A percentile compares a stretch with the other conserved stretches of the same genome.
phyloP scores from a whole-genome alignment of 30 jellyfish, hydroid and myxozoan species.

The Rhopilema esculentum region DNA sequence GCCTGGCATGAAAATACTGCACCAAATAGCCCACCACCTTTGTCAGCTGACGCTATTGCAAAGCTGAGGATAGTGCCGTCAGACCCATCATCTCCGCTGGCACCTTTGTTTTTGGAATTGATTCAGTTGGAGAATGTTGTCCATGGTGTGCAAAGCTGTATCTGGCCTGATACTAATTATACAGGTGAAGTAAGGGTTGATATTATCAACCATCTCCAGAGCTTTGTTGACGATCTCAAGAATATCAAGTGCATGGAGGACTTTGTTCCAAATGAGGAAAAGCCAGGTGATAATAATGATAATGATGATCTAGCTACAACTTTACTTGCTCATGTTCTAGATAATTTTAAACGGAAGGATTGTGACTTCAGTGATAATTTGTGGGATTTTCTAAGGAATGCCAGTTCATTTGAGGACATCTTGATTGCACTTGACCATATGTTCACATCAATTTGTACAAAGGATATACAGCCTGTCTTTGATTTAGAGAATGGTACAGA shows the following conservation, averaged over 20 bases:
- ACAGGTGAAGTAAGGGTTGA: not conserved
- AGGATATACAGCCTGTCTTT: slow-evolving; percentile 71
- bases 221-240: slow-evolving; percentile 39
- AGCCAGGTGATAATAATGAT: not conserved
- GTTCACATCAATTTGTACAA: slow-evolving; percentile 59
- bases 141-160: slow-evolving; percentile 7
- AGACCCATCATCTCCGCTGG: slow-evolving; percentile 52
- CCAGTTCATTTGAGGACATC: slow-evolving; percentile 33
- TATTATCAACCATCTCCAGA: slow-evolving; percentile 14
- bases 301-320: slow-evolving; percentile 20
- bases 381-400: slow-evolving; percentile 58
- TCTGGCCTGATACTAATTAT: slow-evolving; percentile 25
- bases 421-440: slow-evolving; percentile 17
- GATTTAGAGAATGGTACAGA: slow-evolving; percentile 38
- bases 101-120: slow-evolving; percentile 45
- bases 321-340: slow-evolving; percentile 30
- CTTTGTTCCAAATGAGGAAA: not conserved
- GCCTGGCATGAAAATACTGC: slow-evolving; percentile 62
- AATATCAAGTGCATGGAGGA: slow-evolving; percentile 22
- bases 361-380: slow-evolving; percentile 64
- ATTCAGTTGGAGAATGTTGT: slow-evolving; percentile 41
- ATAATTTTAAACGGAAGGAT: slow-evolving; percentile 50
- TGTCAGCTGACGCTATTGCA: slow-evolving; percentile 50
- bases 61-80: slow-evolving; percentile 57
- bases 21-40: slow-evolving; percentile 57